phyloP scores from a whole-genome alignment of 2,888 invertebrate genomes.

The Drosophila quinaria region DNA sequence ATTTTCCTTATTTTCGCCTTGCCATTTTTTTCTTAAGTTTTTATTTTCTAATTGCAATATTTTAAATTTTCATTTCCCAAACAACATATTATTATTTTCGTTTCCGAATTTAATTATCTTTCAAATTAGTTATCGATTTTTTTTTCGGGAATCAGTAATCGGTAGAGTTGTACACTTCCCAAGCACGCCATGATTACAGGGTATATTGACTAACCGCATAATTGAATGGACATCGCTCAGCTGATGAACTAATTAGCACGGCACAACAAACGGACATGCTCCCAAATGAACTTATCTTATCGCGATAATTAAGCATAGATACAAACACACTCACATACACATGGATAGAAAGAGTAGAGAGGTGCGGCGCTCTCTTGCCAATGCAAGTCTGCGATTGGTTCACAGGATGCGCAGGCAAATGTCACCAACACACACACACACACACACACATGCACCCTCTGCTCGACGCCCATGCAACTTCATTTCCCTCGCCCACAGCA shows the following conservation, averaged over 20 bases:
- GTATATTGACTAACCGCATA: background rate
- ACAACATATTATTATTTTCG: too few species aligned
- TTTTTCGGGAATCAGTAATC: too few species aligned
- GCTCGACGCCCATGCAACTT: constrained; percentile 22
- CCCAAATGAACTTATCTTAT: constrained; percentile 29
- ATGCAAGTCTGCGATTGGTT: constrained; percentile 49
- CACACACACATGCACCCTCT: background rate
- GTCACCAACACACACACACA: constrained; percentile 10
- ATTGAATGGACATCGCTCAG: background rate
- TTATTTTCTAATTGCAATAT: too few species aligned
- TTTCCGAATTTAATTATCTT: too few species aligned
- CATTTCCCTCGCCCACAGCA: constrained; percentile 32
- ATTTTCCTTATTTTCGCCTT: background rate
- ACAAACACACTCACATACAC: background rate
- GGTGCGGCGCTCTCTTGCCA: background rate
- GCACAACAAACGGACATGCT: constrained; percentile 2
- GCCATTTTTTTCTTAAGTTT: too few species aligned
- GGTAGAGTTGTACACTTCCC: too few species aligned
- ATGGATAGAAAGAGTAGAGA: background rate
- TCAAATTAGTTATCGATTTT: too few species aligned
- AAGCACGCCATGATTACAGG: background rate
- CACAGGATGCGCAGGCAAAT: constrained; percentile 35
- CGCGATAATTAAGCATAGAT: constrained; percentile 31
- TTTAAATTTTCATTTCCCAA: too few species aligned
- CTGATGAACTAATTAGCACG: constrained; percentile 17